Evolutionary conservation across 2,113 vertebrate species (phyloP), one percentile per base, ranked within the genome.

Genomic region (Todiramphus saurophagus): DNA sequence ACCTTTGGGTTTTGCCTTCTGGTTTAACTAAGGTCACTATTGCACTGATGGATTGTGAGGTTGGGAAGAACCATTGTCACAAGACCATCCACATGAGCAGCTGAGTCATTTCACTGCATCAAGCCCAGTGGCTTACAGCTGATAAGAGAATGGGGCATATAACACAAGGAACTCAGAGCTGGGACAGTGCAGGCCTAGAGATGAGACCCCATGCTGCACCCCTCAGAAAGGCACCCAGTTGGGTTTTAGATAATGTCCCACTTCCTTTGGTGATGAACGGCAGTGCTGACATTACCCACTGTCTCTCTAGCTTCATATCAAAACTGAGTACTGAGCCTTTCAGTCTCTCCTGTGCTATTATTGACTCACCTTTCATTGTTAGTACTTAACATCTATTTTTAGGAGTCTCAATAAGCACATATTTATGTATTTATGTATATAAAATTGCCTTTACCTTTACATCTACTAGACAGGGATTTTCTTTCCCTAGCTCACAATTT

Each of bases 21-120:
- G 44, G 3, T 76, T 17, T 58, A n/a, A 18, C 48, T 75, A 64
- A 76, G 33, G 35, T 76, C 39, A 19, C 70, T 35, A 13, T 55
- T 60, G 28, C 37, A 43, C 13, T 1, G 0, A 25, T 73, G 30
- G 48, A 51, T 73, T 79, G 82, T 76, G 70, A 59, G 48, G 8
- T 5, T 60, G 44, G 24, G 44, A 51, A 79, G 62, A 83, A 13
- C 46, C 75, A 75, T 14, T 68, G 31, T 28, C 46, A 72, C 58
- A 79, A 75, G 82, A 68, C 41, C 68, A 30, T 66, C 56, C 35
- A 20, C 44, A 72, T 1, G 2, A 75, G 66, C 56, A 75, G 48
- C 82, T 88, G 88, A 70, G 51, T 68, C 78, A 83, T 90, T 88
- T 75, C 39, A n/a, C 37, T 79, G 86, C 94, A 76, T 75, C 70